Conservation (phyloP, 2,113 vertebrate species). For the Mus pahari region DNA sequence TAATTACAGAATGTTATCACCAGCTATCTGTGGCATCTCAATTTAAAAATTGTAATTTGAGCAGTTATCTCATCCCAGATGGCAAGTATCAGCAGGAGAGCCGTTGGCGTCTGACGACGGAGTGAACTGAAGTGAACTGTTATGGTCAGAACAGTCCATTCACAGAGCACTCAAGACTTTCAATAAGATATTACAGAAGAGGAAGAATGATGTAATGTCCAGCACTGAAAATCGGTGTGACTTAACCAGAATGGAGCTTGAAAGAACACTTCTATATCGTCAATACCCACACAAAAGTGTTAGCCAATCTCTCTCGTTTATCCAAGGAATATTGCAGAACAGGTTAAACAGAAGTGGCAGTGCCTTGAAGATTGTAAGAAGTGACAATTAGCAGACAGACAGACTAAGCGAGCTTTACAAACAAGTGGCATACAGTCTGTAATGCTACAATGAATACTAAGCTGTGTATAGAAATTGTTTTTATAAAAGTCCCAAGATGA, state of each 20-base stretch:
- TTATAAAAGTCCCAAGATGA: neutral
- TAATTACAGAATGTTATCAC: neutral
- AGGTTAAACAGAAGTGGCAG: no score
- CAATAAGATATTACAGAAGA: neutral
- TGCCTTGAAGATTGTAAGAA: no score
- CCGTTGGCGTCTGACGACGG: neutral
- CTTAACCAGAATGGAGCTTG: neutral
- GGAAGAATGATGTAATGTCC: neutral
- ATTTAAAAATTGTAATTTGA: neutral
- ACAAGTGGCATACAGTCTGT: neutral
- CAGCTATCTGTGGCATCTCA: neutral
- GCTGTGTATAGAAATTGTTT: neutral
- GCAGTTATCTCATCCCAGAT: neutral
- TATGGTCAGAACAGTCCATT: neutral
- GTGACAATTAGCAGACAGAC: neutral
- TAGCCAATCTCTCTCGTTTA: neutral
- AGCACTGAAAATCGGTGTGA: neutral
- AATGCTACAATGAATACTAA: no score
- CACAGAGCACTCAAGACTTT: neutral
- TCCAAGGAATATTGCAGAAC: neutral
- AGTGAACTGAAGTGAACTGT: neutral
- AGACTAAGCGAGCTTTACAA: neutral
- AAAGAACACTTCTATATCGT: neutral
- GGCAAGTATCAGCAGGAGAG: neutral
- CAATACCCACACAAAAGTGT: neutral